Conservation (phyloP, 2,113 vertebrate species). For the Anoura caudifer region DNA sequence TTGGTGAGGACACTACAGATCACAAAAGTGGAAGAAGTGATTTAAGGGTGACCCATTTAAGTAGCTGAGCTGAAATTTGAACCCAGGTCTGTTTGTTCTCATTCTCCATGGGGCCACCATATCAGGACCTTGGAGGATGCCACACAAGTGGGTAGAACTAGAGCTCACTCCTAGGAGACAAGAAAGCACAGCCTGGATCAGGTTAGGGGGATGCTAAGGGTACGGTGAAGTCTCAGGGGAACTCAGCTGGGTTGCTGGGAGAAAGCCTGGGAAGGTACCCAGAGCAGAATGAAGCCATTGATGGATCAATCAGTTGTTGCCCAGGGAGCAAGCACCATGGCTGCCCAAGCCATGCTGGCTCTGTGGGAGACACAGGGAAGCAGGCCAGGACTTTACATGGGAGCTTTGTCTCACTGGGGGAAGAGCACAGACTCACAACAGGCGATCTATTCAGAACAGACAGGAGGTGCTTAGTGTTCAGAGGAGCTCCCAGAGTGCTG, state of each 20-base stretch:
- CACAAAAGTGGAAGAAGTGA: neutral
- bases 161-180: neutral
- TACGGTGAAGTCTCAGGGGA: neutral
- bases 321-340: neutral
- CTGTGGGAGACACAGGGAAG: neutral
- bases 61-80: neutral
- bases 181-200: neutral
- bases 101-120: accelerated
- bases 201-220: neutral
- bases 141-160: neutral
- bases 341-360: neutral
- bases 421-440: neutral
- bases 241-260: neutral
- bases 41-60: neutral
- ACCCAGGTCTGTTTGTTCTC: neutral
- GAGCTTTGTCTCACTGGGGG: neutral
- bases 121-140: neutral
- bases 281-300: neutral
- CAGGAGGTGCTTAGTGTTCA: neutral
- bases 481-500: neutral
- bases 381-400: neutral
- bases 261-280: neutral
- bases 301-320: neutral
- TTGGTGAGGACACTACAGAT: neutral
- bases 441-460: neutral